Evolutionary conservation across 2,888 invertebrate genomes (phyloP).

Genomic region (Mythimna ferrago): DNA sequence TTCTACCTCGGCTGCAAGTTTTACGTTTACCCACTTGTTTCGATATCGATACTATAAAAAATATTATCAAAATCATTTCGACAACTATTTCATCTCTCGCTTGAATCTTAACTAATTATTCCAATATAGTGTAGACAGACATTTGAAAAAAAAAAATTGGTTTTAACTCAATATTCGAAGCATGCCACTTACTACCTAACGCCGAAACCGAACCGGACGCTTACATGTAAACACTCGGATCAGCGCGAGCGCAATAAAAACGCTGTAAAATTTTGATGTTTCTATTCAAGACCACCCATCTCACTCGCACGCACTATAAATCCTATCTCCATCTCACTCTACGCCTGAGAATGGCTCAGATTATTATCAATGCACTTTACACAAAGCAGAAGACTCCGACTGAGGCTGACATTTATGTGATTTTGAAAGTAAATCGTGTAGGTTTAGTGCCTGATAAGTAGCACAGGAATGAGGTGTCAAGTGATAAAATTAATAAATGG

Average conservation of each 20-base stretch:
- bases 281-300: constrained; percentile 84
- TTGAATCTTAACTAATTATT: constrained; percentile 55
- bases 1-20: too few relatives aligned
- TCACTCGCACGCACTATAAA: constrained; percentile 61
- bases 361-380: constrained; percentile 91
- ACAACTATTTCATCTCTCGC: constrained; percentile 58
- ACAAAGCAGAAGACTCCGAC: constrained; percentile 89
- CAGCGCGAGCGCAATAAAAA: constrained; percentile 88
- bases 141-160: constrained; percentile 66
- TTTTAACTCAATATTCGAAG: constrained; percentile 69
- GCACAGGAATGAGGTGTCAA: constrained; percentile 86
- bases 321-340: constrained; percentile 69
- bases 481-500: constrained; percentile 88
- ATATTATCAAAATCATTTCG: not conserved
- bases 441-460: constrained; percentile 86
- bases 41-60: too few relatives aligned
- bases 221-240: constrained; percentile 84
- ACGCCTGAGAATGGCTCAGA: constrained; percentile 84
- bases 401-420: constrained; percentile 88
- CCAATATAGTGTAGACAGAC: constrained; percentile 58
- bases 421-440: constrained; percentile 88
- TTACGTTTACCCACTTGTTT: too few relatives aligned
- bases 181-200: constrained; percentile 72
- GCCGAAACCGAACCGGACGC: constrained; percentile 82
- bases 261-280: constrained; percentile 91